Percentiles rank a stretch among this genome's conserved stretches.
phyloP scores from a whole-genome alignment of 2,888 invertebrate species.

The Dilophus febrilis region DNA sequence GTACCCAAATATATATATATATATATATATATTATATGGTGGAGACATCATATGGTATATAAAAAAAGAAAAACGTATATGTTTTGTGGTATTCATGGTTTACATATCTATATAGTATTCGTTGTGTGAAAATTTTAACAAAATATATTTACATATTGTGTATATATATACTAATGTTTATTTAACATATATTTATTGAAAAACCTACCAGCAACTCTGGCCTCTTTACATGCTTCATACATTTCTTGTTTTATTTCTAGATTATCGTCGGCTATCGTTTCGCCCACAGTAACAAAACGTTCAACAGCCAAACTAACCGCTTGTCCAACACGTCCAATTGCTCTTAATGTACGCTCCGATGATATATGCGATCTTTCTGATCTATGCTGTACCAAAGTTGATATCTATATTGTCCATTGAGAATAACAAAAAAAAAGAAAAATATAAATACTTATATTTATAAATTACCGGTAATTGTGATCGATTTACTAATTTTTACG shows the following conservation, averaged over 20 bases:
- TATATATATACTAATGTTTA: no score
- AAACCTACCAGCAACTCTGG: conserved; percentile 73
- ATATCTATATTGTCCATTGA: conserved; percentile 44
- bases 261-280: conserved; percentile 97
- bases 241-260: conserved; percentile 92
- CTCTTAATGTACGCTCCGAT: conserved; percentile 46
- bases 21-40: no score
- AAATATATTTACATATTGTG: no score
- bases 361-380: conserved; percentile 42
- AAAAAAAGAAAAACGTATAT: no score
- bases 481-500: no score
- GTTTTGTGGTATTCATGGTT: no score
- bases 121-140: no score
- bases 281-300: conserved; percentile 93
- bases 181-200: neutral
- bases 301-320: conserved; percentile 95
- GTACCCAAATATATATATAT: no score
- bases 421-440: neutral
- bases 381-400: conserved; percentile 73
- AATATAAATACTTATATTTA: neutral
- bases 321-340: conserved; percentile 83
- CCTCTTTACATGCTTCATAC: conserved; percentile 97
- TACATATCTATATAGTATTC: no score
- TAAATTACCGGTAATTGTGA: no score
- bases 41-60: no score